Evolutionary conservation across 2,113 vertebrate genomes (phyloP), one percentile per base, ranked within the genome.

Genomic region (Lathamus discolor): DNA sequence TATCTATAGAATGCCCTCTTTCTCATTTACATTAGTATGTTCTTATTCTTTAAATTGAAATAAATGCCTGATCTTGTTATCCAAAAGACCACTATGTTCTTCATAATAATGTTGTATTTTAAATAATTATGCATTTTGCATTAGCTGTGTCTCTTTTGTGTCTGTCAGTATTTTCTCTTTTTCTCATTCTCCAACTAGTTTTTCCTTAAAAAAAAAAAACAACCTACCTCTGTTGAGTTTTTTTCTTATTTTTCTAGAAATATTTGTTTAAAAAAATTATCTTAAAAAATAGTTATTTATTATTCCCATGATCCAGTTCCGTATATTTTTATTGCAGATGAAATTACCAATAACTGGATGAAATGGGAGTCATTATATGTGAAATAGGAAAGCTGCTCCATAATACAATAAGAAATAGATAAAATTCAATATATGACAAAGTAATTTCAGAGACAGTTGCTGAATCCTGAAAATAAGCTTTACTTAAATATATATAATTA

Each of bases 361-460:
- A 94, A 83, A 66, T 84, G 16, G 49, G 86, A 92, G 59, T 83
- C 18, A 67, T 94, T 89, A 68, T 66, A 93, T 44, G 6, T 51
- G 79, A 93, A 94, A 77, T 52, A 92, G 12, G 61, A 80, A 86
- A 74, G 7, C 14, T 92, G 19, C 14, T 92, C 43, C 23, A 35
- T 91, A 94, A 90, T 64, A 31, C 3, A 88, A 78, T 93, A 89
- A 90, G 13, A 92, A 83, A 83, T 22, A 23, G 31, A 81, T 76
- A 92, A 89, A 88, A 92, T 88, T 94, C 10, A 82, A 74, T 92
- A 83, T 52, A 78, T n/a, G 27, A 46, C 19, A 77, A 68, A 80
- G 43, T 28, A 25, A 83, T 85, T 93, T 96, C 61, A 89, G 59
- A 82, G 4, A 17, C 17, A 83, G 83, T 75, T 92, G 37, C 33